Conservation (phyloP, 2,888 invertebrate genomes). For the Dicyrtomina minuta region DNA sequence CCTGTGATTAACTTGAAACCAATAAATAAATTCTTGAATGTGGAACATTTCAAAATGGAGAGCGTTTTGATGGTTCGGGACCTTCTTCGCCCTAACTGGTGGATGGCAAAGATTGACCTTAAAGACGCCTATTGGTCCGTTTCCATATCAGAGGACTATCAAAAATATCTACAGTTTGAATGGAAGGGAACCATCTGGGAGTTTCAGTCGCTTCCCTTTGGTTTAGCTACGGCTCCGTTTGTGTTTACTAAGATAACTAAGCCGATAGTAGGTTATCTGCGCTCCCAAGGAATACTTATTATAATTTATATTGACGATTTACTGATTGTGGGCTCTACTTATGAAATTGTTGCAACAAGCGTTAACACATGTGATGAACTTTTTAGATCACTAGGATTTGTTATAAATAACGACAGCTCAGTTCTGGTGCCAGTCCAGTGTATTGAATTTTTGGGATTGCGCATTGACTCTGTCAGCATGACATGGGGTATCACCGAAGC, state of each 20-base stretch:
- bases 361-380: not conserved
- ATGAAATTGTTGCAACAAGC: not conserved
- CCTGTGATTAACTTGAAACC: slow-evolving; percentile 33
- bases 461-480: not conserved
- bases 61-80: slow-evolving; percentile 10
- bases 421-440: not conserved
- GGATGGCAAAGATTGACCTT: slow-evolving; percentile 32
- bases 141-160: slow-evolving; percentile 6
- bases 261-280: slow-evolving; percentile 4
- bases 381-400: not conserved
- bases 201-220: slow-evolving; percentile 30
- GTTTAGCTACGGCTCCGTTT: slow-evolving; percentile 28
- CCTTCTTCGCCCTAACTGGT: slow-evolving; percentile 4
- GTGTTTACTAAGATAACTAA: slow-evolving; percentile 25
- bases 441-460: slow-evolving; percentile 6
- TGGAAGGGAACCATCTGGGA: slow-evolving; percentile 16
- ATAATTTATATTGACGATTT: slow-evolving; percentile 10
- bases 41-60: slow-evolving; percentile 39
- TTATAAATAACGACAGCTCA: not conserved
- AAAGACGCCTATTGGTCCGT: slow-evolving; percentile 34
- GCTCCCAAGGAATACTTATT: not conserved
- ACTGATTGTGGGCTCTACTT: not conserved
- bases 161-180: slow-evolving; percentile 31
- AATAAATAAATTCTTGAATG: slow-evolving; percentile 26
- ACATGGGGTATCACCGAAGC: not conserved